Conservation (phyloP, 37 sponge, comb jelly and placozoan genomes). For the Amphimedon queenslandica region DNA sequence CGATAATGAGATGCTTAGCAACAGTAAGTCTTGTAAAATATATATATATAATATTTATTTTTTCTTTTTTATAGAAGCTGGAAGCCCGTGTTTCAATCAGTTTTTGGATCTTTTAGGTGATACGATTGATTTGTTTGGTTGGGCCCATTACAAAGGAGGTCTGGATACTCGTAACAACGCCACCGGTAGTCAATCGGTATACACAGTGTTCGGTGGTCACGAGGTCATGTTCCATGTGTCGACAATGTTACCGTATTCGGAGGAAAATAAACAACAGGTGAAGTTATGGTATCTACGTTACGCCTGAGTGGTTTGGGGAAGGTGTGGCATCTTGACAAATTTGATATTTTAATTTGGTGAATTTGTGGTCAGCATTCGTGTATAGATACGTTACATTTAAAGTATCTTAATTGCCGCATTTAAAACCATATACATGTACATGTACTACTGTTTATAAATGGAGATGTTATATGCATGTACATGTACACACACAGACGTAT, state of each 20-base stretch:
- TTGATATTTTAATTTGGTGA: no score
- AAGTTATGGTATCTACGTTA: no score
- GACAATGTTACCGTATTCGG: constrained; percentile 70
- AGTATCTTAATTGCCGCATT: no score
- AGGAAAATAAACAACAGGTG: constrained; percentile 74
- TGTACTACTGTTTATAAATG: no score
- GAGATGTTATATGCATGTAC: no score
- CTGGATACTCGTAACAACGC: constrained; percentile 69
- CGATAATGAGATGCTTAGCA: constrained; percentile 83
- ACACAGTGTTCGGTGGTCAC: constrained; percentile 77
- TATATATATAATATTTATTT: background rate
- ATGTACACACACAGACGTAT: no score
- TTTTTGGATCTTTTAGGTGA: constrained; percentile 57
- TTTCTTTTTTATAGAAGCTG: constrained; percentile 6
- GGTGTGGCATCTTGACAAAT: no score
- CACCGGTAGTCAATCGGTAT: constrained; percentile 71
- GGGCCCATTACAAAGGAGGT: constrained; percentile 70
- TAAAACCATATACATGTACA: no score
- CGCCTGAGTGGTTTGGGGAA: no score
- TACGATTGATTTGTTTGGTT: constrained; percentile 48
- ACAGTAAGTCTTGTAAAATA: constrained; percentile 45
- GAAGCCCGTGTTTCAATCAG: constrained; percentile 16
- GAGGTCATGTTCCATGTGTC: constrained; percentile 94
- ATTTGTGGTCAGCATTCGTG: no score
- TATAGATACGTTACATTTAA: no score